Evolutionary conservation across 1,140 invertebrate genomes (phyloP), one percentile per base, ranked within the genome.

Genomic region (Colletes gigas): DNA sequence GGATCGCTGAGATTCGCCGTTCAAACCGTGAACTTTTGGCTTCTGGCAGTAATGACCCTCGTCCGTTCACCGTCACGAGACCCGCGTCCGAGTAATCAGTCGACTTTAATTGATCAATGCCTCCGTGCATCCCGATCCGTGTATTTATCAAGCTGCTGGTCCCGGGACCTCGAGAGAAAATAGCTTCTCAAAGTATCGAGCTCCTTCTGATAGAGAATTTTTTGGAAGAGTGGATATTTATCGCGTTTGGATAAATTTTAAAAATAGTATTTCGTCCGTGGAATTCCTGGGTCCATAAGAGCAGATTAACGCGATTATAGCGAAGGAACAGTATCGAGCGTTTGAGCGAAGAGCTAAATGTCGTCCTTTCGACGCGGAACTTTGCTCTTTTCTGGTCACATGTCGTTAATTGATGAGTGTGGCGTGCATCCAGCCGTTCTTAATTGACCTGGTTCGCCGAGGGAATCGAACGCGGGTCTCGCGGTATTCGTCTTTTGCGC

Each of bases 11-110:
- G 63, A 39, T 30, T 62, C 60, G 21, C 30, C 60, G 60, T 39
- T 62, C 21, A 39, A 39, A 39, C 60, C 71, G 85, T 91, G 91
- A 93, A 93, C 91, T 91, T 90, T 92, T 87, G 86, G 89, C 89
- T 91, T 80, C 88, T 84, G 88, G 84, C 76, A 67, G 52, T 79
- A 80, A 80, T 80, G 78, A 80, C 78, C 78, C 78, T 30, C 52
- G 57, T 79, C 60, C 60, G 63, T 54, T 78, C 76, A 57, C 57
- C 44, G 75, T 77, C 68, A 17, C 21, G 54, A 12, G 52, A 69
- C 76, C 41, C 77, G 47, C 52, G 50, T 55, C 7, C 52, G 14
- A n/a, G 60, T 73, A 73, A 79, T 79, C 77, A 65, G 70, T 73
- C 52, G 69, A 8, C 62, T 73, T 79, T 79, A 79, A 79, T 78